Evolutionary conservation across 1,140 invertebrate species (phyloP).

Genomic region (Scylla paramamosain): DNA sequence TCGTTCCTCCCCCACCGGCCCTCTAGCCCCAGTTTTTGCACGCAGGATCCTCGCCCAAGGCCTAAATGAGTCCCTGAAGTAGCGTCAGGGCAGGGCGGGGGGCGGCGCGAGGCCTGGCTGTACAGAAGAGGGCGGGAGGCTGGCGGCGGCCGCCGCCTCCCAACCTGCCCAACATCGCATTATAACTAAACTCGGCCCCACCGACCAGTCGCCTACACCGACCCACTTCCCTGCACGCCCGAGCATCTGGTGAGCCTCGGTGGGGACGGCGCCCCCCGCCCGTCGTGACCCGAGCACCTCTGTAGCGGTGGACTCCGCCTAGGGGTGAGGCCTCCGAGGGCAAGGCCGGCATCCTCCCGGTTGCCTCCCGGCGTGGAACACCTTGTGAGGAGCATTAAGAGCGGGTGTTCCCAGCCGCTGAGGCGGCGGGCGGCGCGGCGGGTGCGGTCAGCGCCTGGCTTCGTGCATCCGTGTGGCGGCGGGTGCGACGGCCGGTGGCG

Average conservation of each 20-base stretch:
- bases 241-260: slow-evolving; percentile 13
- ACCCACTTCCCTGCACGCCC: slow-evolving; percentile 43
- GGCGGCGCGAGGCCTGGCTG: neutral
- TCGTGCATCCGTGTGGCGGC: neutral
- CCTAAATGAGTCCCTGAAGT: slow-evolving; percentile 48
- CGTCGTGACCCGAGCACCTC: neutral
- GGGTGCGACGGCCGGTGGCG: neutral
- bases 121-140: neutral
- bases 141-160: slow-evolving; percentile 24
- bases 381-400: neutral
- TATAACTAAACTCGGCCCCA: slow-evolving; percentile 57
- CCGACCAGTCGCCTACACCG: slow-evolving; percentile 53
- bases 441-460: neutral
- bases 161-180: slow-evolving; percentile 40
- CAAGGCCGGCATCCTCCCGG: neutral
- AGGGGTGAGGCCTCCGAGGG: neutral
- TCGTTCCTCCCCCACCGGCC: neutral
- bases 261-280: neutral
- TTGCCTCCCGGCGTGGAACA: neutral
- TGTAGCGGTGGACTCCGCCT: neutral
- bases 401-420: neutral
- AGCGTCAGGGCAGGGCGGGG: neutral
- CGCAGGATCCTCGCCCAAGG: neutral
- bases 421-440: neutral
- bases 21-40: slow-evolving; percentile 41